phyloP scores from a whole-genome alignment of 2,888 invertebrate species.

The Emmelina monodactyla region DNA sequence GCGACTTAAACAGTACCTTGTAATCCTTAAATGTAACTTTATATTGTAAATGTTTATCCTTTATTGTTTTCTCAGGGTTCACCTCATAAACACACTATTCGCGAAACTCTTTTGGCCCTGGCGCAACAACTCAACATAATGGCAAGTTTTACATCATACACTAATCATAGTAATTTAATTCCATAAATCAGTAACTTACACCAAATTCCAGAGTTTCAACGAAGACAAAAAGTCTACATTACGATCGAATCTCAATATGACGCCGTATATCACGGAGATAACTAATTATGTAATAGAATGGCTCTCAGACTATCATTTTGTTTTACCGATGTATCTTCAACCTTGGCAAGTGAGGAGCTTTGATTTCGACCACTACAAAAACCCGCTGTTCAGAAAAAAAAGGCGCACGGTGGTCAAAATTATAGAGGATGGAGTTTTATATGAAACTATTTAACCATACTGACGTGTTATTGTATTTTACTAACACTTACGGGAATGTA shows the following conservation, averaged over 20 bases:
- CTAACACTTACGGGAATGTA: no score
- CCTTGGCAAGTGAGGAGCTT: constrained; percentile 20
- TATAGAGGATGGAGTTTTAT: no score
- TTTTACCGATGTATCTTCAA: constrained; percentile 43
- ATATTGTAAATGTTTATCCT: no score
- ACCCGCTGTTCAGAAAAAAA: constrained; percentile 25
- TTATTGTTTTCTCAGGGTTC: constrained; percentile 20
- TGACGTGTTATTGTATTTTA: no score
- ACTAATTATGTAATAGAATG: constrained; percentile 43
- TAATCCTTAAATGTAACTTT: no score
- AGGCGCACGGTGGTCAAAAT: constrained; percentile 17
- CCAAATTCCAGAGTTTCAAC: not conserved
- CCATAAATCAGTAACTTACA: not conserved
- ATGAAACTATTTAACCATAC: no score
- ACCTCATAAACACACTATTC: not conserved
- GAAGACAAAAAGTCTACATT: not conserved
- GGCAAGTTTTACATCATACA: not conserved
- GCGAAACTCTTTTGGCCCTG: not conserved
- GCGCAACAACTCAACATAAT: not conserved
- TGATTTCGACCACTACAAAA: constrained; percentile 1
- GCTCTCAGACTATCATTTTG: constrained; percentile 36
- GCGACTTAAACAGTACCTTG: no score
- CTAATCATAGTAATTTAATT: not conserved
- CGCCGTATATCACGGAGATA: constrained; percentile 38
- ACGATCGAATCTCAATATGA: constrained; percentile 34